Base-by-base conservation (phyloP, 2,113 vertebrate genomes). In the Labrus mixtus region DNA sequence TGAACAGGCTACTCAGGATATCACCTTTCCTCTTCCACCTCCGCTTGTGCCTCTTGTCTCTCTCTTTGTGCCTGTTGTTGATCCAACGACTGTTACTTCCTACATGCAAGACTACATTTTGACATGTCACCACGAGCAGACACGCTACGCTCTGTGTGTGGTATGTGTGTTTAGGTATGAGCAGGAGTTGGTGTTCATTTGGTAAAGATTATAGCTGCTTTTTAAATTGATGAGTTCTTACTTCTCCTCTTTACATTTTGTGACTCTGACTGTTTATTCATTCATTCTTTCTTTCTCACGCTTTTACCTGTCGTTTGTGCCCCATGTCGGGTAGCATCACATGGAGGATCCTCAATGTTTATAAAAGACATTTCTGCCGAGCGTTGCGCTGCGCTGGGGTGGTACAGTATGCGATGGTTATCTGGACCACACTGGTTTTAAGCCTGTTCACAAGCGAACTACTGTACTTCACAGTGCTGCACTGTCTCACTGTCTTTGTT, bases 401-500 rank as follows among this genome's bases (percentile, higher is more conserved):
- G 87, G 84, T 83, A 87, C 84, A 83, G 33, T 86, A 70, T 57
- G 39, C 41, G 88, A 91, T 92, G 81, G 76, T 90, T 88, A 90
- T 92, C 87, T 64, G 76, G 88, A 89, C 90, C 90, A 90, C 91
- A 90, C 87, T 68, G 75, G 76, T 50, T 33, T 60, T 86, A 81
- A 70, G 74, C 73, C 69, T 78, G 83, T 56, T 79, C 81, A 65
- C 74, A 10, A 66, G 37, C 67, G 54, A 84, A 83, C 82, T 80
- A 83, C 82, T 86, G 83, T 85, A 85, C 81, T 36, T 23, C 58
- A 75, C 3, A 55, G 81, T 0, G 65, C 91, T 91, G 91, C 86
- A 79, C 86, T 90, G 81, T 89, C 73, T 92, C 91, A 91, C 79
- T 75, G 43, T 75, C 84, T 90, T 86, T 92, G 91, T 92, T 92